Conservation (phyloP, 2,888 invertebrate species). For the Iphiclides podalirius region DNA sequence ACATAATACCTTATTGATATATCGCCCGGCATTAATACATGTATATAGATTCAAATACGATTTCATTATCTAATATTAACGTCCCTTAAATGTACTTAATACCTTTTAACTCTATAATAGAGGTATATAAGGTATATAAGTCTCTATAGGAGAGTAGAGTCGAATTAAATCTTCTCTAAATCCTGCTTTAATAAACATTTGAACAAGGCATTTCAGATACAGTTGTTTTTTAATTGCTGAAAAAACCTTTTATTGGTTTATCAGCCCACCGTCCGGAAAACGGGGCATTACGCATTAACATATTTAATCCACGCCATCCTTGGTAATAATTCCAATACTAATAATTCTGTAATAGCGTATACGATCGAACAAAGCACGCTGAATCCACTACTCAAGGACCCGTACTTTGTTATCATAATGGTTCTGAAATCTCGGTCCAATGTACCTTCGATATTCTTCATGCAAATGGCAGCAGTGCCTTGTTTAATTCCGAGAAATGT, state of each 20-base stretch:
- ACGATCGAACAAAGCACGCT: slow-evolving; percentile 26
- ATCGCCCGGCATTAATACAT: too few species aligned
- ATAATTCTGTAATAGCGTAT: slow-evolving; percentile 38
- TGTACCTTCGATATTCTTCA: slow-evolving; percentile 37
- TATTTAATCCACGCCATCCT: slow-evolving; percentile 28
- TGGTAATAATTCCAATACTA: slow-evolving; percentile 45
- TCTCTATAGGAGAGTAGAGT: too few species aligned
- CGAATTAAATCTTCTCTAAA: too few species aligned
- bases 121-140: too few species aligned
- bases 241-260: neutral
- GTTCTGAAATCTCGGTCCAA: slow-evolving; percentile 26
- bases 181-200: too few species aligned
- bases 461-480: slow-evolving; percentile 32
- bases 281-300: slow-evolving; percentile 3
- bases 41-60: too few species aligned
- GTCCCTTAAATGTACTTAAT: too few species aligned
- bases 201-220: too few species aligned
- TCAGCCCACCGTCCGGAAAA: neutral
- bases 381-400: slow-evolving; percentile 32
- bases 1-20: too few species aligned
- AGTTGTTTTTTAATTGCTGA: too few species aligned
- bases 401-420: slow-evolving; percentile 31
- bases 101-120: too few species aligned
- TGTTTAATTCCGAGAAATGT: slow-evolving; percentile 26
- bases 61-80: too few species aligned